Evolutionary conservation across 2,113 vertebrate species (phyloP).

Genomic region (Crotophaga sulcirostris): DNA sequence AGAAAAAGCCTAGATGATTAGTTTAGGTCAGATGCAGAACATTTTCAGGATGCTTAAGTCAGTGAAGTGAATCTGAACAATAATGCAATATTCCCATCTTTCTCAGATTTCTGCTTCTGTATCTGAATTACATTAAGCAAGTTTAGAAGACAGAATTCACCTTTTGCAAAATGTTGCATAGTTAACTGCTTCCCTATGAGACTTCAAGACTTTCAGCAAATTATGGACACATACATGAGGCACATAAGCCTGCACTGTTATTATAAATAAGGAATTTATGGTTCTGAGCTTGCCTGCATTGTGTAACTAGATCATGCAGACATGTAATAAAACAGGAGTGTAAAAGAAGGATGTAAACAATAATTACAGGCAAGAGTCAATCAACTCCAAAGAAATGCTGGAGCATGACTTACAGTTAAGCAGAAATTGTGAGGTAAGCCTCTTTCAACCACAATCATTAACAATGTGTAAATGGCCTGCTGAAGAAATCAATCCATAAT

Average conservation of each 20-base stretch:
- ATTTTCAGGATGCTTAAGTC: not conserved
- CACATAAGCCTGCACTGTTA: not conserved
- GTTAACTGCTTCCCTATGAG: not conserved
- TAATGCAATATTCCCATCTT: not conserved
- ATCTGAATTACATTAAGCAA: not conserved
- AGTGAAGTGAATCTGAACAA: not conserved
- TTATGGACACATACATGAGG: not conserved
- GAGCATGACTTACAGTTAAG: not conserved
- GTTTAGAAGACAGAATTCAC: not conserved
- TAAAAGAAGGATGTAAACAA: not conserved
- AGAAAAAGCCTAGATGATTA: not conserved
- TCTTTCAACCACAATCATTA: slow-evolving; percentile 20
- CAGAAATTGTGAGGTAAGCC: slow-evolving; percentile 36
- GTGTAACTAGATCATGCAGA: not conserved
- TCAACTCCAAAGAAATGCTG: not conserved
- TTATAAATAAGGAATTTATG: not conserved
- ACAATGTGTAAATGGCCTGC: not conserved
- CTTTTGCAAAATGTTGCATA: not conserved
- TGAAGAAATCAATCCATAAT: slow-evolving; percentile 47
- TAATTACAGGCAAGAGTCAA: slow-evolving; percentile 12
- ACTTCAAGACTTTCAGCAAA: not conserved
- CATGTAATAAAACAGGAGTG: not conserved
- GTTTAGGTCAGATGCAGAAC: not conserved
- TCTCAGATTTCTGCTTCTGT: not conserved
- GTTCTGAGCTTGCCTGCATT: not conserved